A percentile compares a stretch with the other conserved stretches of the same genome.
These are phyloP conservation scores for Lithobates sylvaticus DNA, from an alignment of 2,797 vertebrate genomes.

Conservation along the genomic window DNA sequence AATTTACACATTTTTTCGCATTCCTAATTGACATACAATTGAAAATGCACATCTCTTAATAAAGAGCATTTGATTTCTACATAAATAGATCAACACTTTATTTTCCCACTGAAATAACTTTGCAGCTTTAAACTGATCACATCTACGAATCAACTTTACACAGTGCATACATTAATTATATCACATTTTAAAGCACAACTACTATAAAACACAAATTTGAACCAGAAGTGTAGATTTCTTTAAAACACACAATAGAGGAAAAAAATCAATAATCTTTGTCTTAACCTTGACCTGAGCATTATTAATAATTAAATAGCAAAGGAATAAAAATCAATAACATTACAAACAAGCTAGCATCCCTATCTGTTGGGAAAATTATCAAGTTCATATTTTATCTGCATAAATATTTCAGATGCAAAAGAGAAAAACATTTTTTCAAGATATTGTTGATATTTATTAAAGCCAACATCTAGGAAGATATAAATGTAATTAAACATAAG, in stretches of 20 bases:
- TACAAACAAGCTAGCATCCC: slow-evolving; percentile 48
- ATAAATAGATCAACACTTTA: slow-evolving; percentile 8
- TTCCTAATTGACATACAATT: slow-evolving; percentile 1
- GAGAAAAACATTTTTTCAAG: not conserved
- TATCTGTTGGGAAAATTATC: not conserved
- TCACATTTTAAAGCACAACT: not conserved
- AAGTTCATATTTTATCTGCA: not conserved
- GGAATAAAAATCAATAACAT: slow-evolving; percentile 67
- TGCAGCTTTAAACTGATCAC: not conserved
- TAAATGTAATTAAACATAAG: too few species aligned
- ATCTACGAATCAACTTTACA: not conserved
- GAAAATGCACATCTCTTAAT: slow-evolving; percentile 11
- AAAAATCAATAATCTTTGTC: slow-evolving; percentile 73
- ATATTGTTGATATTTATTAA: too few species aligned
- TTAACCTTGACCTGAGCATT: slow-evolving; percentile 68
- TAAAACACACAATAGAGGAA: slow-evolving; percentile 44
- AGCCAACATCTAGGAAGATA: too few species aligned
- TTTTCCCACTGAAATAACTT: slow-evolving; percentile 29
- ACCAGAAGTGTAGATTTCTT: slow-evolving; percentile 3
- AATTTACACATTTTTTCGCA: not conserved
- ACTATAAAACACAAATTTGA: not conserved
- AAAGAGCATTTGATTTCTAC: slow-evolving; percentile 34
- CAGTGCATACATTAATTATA: not conserved
- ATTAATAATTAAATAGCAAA: slow-evolving; percentile 74
- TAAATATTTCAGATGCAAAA: not conserved